Base-by-base conservation (phyloP, 2,888 invertebrate species). In the Clanis bilineata region DNA sequence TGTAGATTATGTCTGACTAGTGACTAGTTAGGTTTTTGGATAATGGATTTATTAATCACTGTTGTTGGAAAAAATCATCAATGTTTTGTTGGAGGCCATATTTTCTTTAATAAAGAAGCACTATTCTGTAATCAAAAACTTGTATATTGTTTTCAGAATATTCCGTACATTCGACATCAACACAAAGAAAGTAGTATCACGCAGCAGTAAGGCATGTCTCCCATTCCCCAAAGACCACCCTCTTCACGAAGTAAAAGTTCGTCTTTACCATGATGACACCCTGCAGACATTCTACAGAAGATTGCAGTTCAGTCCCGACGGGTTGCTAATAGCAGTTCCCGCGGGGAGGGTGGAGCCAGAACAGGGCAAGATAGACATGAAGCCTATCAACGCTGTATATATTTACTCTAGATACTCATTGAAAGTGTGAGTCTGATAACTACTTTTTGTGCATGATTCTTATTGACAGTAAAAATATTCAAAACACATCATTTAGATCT, bases 271-370 rank as follows among this genome's bases (percentile, higher is more conserved):
- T 73, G 98, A 98, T 72, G 98, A 98, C 80, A 98, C 98, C 0
- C 93, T 98, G 67, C 97, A 98, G 84, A 97, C 99, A 0, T 99
- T 98, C 86, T 98, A 97, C 80, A 93, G 99, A 44, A 93, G 99
- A 38, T 85, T 99, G 25, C 94, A 95, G 51, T 99, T 98, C 80
- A 96, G 97, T 23, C 98, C 98, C 0, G 98, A 98, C 83, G 99
- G 99, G 0, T 93, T 96, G 76, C 86, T 99, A 54, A 85, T 99
- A 22, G 94, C 99, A n/a, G 96, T 96, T 0, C 99, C 99, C 0
- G 96, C 98, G 0, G 99, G 98, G 0, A 94, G 96, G 59, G 92
- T 97, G 0, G 96, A 97, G 74, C 93, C 94, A 0, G 95, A 95
- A 43, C 87, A 88, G n/a, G 85, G 81, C 51, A 95, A 95, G 57